These are phyloP conservation scores for Hemibates koningsi DNA, from an alignment of 2,113 vertebrate genomes.

Conservation along the genomic window DNA sequence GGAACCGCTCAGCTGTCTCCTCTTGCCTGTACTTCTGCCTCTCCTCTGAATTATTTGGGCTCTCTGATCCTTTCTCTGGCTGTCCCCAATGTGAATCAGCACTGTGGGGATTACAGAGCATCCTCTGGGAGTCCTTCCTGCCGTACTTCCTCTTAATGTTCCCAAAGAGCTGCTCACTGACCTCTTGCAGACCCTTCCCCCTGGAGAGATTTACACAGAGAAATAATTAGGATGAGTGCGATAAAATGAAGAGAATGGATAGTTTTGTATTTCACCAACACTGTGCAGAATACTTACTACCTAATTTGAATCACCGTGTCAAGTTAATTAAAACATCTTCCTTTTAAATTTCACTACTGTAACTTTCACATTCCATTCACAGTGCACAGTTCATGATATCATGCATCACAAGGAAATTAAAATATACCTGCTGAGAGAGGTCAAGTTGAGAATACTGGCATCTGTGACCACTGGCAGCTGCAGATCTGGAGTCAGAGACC, in stretches of 20 bases:
- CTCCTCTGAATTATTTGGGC: constrained; percentile 74
- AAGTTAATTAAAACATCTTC: neutral
- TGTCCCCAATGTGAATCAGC: constrained; percentile 80
- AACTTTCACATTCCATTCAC: neutral
- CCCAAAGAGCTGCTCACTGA: constrained; percentile 75
- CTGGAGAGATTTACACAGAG: constrained; percentile 60
- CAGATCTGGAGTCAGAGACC: constrained; percentile 62
- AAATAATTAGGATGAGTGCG: neutral
- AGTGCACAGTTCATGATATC: neutral
- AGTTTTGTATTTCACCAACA: neutral
- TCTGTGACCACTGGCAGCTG: constrained; percentile 69
- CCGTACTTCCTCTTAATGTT: constrained; percentile 88
- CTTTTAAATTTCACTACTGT: neutral
- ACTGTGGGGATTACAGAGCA: constrained; percentile 72
- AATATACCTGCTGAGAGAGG: constrained; percentile 66
- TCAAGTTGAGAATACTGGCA: constrained; percentile 69
- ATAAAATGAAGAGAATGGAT: neutral
- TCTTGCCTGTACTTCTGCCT: constrained; percentile 81
- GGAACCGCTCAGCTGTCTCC: constrained; percentile 46
- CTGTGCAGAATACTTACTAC: neutral
- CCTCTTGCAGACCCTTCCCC: constrained; percentile 78
- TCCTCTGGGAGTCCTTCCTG: constrained; percentile 83
- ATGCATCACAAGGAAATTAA: neutral
- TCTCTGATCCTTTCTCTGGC: constrained; percentile 78
- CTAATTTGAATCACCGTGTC: neutral